Conservation (phyloP, 2,113 vertebrate genomes). For the Carollia perspicillata region DNA sequence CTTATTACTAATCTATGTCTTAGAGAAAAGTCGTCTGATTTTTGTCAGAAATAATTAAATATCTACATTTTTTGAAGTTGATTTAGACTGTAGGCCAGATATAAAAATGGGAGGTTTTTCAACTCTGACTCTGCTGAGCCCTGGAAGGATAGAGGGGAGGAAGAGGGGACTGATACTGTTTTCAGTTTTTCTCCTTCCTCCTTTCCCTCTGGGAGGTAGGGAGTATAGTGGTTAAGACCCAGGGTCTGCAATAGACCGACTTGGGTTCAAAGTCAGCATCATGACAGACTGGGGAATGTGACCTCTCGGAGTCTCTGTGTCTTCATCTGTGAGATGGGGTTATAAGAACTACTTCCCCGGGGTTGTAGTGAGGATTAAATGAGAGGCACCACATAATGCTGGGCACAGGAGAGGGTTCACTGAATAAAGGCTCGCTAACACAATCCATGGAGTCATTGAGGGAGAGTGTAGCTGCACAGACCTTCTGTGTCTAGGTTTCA, state of each 20-base stretch:
- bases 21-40: not conserved
- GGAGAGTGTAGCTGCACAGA: not conserved
- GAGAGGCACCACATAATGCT: not conserved
- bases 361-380: not conserved
- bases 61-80: not conserved
- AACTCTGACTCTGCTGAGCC: not conserved
- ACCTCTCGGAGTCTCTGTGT: not conserved
- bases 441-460: not conserved
- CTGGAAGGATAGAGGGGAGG: not conserved
- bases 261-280: not conserved
- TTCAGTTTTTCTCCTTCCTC: not conserved
- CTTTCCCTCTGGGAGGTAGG: not conserved
- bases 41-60: not conserved
- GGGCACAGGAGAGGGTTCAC: not conserved
- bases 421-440: not conserved
- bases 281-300: not conserved
- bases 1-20: not conserved
- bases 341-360: not conserved
- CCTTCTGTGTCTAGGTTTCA: constrained; percentile 15
- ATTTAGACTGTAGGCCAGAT: not conserved
- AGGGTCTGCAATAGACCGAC: not conserved
- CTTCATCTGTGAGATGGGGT: not conserved
- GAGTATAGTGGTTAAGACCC: not conserved
- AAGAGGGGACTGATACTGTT: not conserved
- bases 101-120: not conserved